phyloP scores from a whole-genome alignment of 2,888 invertebrate species.

The Zaprionus obscuricornis region DNA sequence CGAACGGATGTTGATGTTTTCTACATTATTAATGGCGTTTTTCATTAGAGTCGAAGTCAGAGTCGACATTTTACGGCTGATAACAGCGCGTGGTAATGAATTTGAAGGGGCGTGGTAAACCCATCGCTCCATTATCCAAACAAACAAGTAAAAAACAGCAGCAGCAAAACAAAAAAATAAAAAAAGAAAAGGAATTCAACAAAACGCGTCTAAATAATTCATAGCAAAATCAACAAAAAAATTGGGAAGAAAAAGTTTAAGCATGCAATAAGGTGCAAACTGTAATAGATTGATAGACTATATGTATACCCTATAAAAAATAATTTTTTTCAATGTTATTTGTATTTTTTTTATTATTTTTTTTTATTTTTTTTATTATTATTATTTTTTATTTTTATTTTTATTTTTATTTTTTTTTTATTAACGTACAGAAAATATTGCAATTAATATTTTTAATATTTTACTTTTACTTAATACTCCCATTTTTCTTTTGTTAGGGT shows the following conservation, averaged over 20 bases:
- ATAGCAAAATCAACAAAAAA: constrained; percentile 33
- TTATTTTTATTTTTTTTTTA: too few species aligned
- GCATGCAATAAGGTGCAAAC: constrained; percentile 12
- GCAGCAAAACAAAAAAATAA: not conserved
- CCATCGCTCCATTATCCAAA: too few species aligned
- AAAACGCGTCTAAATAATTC: constrained; percentile 58
- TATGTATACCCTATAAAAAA: constrained; percentile 12
- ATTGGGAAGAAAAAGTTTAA: constrained; percentile 28
- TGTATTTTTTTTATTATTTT: too few species aligned
- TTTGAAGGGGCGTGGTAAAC: constrained; percentile 24
- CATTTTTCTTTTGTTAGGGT: constrained; percentile 29
- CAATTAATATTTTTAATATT: too few species aligned
- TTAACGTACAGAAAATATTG: too few species aligned
- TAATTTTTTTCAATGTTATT: too few species aligned
- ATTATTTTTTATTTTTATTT: too few species aligned
- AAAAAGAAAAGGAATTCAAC: constrained; percentile 29
- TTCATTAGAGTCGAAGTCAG: constrained; percentile 68
- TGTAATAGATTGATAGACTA: not conserved
- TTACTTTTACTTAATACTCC: too few species aligned
- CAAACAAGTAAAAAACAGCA: too few species aligned
- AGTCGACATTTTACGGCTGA: constrained; percentile 57
- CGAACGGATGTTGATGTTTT: constrained; percentile 74
- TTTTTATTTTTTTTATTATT: too few species aligned
- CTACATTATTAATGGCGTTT: constrained; percentile 77
- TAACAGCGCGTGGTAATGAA: constrained; percentile 59